Conservation (phyloP, 2,888 invertebrate species). For the Pardosa pseudoannulata region DNA sequence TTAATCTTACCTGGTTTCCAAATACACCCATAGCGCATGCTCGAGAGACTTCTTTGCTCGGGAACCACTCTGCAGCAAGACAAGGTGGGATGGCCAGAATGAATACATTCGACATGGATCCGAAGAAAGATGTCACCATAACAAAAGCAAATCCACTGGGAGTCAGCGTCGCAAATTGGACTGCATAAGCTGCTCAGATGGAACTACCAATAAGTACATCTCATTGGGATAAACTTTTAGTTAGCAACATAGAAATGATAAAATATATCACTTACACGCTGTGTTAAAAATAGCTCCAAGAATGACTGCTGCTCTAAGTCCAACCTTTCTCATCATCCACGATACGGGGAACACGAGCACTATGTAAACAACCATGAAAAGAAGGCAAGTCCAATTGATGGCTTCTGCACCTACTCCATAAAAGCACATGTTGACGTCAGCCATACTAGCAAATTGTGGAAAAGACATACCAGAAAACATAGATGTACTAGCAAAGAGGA, state of each 20-base stretch:
- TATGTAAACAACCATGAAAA: conserved; percentile 97
- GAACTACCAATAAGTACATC: not conserved
- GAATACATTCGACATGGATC: conserved; percentile 78
- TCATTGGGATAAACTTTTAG: not conserved
- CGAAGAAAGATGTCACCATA: conserved; percentile 78
- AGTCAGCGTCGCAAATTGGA: conserved; percentile 84
- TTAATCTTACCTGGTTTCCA: conserved; percentile 78
- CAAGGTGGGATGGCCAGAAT: conserved; percentile 79
- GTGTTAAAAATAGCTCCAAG: conserved; percentile 78
- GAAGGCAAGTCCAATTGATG: conserved; percentile 98
- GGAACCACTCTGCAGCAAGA: conserved; percentile 79
- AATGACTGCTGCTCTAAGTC: conserved; percentile 76
- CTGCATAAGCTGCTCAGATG: conserved; percentile 82
- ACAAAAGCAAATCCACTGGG: conserved; percentile 77
- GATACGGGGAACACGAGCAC: conserved; percentile 98
- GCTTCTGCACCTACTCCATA: conserved; percentile 78
- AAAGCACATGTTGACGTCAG: conserved; percentile 85
- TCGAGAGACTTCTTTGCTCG: conserved; percentile 78
- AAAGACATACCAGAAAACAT: conserved; percentile 95
- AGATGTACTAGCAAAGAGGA: conserved; percentile 91
- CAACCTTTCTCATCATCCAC: conserved; percentile 94
- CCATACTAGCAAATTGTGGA: conserved; percentile 96
- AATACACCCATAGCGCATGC: conserved; percentile 79
- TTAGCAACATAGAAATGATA: not conserved
- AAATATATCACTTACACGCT: conserved; percentile 75